These are phyloP conservation scores for Nymphicus hollandicus DNA, from an alignment of 2,113 vertebrate genomes.

Conservation along the genomic window DNA sequence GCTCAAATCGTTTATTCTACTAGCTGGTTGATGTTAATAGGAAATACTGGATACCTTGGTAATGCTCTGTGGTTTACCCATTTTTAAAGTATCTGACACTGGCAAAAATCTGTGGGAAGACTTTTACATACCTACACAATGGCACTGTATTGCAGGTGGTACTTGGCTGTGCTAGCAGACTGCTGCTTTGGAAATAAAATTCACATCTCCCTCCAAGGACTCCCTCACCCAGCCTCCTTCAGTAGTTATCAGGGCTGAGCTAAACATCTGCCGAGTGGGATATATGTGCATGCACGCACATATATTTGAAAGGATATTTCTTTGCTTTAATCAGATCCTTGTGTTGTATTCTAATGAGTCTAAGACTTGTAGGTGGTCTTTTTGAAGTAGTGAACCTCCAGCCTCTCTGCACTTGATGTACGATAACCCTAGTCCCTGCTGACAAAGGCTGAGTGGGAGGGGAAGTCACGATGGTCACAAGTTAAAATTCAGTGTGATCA, in stretches of 20 bases:
- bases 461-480: neutral
- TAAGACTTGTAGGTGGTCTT: neutral
- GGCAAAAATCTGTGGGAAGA: neutral
- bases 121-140: neutral
- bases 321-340: neutral
- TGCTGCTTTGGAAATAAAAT: neutral
- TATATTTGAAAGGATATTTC: neutral
- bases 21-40: neutral
- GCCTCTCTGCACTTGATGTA: neutral
- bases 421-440: accelerated
- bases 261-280: neutral
- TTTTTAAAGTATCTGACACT: neutral
- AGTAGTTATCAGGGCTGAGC: neutral
- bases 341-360: neutral
- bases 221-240: neutral
- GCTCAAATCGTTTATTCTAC: neutral
- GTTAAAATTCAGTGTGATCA: neutral
- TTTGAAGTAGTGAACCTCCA: neutral
- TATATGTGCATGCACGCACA: neutral
- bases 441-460: neutral
- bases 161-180: neutral
- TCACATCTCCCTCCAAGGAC: neutral
- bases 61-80: neutral
- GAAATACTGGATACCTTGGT: neutral
- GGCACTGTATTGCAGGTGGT: neutral